These are phyloP conservation scores for Emydura subglobosa DNA, from an alignment of 2,113 vertebrate genomes.

Conservation along the genomic window DNA sequence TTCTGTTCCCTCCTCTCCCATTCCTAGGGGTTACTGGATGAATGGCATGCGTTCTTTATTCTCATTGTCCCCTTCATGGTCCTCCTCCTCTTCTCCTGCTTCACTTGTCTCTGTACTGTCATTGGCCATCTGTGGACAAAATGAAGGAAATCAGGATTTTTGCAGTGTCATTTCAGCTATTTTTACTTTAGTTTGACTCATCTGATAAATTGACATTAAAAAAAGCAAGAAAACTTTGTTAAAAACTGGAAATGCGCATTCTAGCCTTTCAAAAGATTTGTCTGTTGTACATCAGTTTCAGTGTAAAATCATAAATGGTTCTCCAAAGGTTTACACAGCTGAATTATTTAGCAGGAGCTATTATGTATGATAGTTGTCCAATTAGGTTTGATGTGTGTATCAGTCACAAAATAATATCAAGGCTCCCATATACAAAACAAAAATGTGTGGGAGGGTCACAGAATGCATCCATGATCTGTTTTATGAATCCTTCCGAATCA, in stretches of 20 bases:
- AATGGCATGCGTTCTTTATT: conserved; percentile 99
- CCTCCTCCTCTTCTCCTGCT: conserved; percentile 97
- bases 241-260: neutral
- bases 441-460: neutral
- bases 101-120: conserved; percentile 99
- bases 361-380: neutral
- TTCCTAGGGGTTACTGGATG: conserved; percentile 87
- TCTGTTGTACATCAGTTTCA: neutral
- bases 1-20: neutral
- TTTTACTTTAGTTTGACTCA: neutral
- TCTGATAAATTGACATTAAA: neutral
- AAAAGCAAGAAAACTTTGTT: neutral
- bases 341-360: neutral
- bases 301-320: neutral
- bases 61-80: conserved; percentile 94
- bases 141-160: neutral
- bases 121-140: conserved; percentile 91
- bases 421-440: neutral
- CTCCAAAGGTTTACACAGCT: neutral
- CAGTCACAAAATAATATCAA: neutral
- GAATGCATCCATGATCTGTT: neutral
- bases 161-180: neutral
- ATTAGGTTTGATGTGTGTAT: neutral
- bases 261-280: neutral
- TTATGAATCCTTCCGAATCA: neutral